These are phyloP conservation scores for Leptosomus discolor DNA, from an alignment of 2,113 vertebrate species.

Conservation along the genomic window DNA sequence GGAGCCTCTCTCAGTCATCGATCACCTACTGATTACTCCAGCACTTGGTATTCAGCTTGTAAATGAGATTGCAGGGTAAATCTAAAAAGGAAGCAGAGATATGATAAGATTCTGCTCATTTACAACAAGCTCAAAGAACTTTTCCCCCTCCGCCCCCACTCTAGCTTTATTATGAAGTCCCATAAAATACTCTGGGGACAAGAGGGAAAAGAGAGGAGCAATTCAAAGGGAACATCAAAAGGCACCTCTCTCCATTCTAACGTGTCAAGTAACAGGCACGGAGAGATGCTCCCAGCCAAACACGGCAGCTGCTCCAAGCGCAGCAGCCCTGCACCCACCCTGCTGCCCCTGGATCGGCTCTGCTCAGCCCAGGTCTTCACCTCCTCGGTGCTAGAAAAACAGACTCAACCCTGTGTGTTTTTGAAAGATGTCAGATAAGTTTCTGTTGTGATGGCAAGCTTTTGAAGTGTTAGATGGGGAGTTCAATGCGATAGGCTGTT, in stretches of 20 bases:
- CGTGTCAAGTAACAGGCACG: neutral
- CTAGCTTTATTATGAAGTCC: neutral
- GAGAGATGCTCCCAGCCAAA: neutral
- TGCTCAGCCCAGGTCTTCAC: neutral
- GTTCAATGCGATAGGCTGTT: neutral
- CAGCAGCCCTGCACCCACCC: neutral
- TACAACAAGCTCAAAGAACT: neutral
- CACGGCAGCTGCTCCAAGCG: rapidly evolving
- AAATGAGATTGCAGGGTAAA: conserved; percentile 3
- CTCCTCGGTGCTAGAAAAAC: neutral
- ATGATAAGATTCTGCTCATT: conserved; percentile 2
- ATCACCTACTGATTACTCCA: neutral
- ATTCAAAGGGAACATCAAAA: conserved; percentile 30
- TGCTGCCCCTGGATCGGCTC: rapidly evolving
- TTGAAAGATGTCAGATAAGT: too few relatives aligned
- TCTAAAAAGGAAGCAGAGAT: neutral
- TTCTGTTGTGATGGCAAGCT: neutral
- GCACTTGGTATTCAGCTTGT: neutral
- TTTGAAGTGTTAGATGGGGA: neutral
- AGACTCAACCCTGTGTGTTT: rapidly evolving
- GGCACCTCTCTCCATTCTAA: neutral
- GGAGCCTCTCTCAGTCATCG: neutral
- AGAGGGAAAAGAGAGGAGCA: neutral
- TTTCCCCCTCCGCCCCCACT: neutral
- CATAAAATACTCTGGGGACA: neutral